These are phyloP conservation scores for Autographa pulchrina DNA, from an alignment of 2,888 invertebrate genomes.

Conservation along the genomic window DNA sequence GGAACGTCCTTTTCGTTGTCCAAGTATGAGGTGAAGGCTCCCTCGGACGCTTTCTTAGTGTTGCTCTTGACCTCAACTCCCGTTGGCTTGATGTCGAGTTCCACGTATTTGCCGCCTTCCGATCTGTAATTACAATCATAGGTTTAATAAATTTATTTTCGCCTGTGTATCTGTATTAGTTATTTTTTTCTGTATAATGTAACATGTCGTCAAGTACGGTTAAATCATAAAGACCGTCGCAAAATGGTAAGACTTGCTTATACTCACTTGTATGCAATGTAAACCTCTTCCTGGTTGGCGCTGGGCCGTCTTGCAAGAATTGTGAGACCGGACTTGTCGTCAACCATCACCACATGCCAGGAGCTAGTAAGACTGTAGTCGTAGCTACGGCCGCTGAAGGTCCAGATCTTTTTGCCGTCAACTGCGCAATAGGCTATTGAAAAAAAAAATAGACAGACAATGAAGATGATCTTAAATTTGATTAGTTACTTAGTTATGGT, in stretches of 20 bases:
- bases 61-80: conserved; percentile 81
- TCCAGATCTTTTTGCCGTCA: conserved; percentile 88
- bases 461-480: too few species aligned
- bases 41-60: conserved; percentile 75
- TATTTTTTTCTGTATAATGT: too few species aligned
- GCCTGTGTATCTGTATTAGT: too few species aligned
- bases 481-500: too few species aligned
- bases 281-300: conserved; percentile 76
- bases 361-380: conserved; percentile 84
- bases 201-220: too few species aligned
- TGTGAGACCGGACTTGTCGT: conserved; percentile 79
- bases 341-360: conserved; percentile 91
- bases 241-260: too few species aligned
- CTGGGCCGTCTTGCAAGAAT: conserved; percentile 76
- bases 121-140: conserved; percentile 62
- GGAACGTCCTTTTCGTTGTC: conserved; percentile 77
- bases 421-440: conserved; percentile 90
- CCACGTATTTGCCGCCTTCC: conserved; percentile 72
- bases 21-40: conserved; percentile 77
- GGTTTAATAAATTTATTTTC: too few species aligned
- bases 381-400: conserved; percentile 91
- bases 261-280: conserved; percentile 82
- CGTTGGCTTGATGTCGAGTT: conserved; percentile 76
- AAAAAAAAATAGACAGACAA: neutral
- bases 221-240: too few species aligned